Conservation (phyloP, 2,888 invertebrate genomes). For the Brachynemurus nebulosus region DNA sequence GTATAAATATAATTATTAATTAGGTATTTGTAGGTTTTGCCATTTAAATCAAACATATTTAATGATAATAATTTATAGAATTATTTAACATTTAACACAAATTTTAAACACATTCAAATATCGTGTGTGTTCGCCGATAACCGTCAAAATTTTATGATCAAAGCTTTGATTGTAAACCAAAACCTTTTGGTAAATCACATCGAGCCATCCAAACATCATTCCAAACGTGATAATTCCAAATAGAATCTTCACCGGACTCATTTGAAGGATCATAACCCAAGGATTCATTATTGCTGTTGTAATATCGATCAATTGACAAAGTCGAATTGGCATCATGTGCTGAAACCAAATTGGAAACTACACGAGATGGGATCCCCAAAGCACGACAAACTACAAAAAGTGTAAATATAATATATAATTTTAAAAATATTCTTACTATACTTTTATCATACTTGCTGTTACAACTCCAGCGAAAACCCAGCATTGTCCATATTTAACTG, state of each 20-base stretch:
- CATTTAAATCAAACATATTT: too few species aligned
- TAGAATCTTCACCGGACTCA: slow-evolving; percentile 53
- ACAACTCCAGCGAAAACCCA: slow-evolving; percentile 79
- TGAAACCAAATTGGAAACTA: slow-evolving; percentile 70
- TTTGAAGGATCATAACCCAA: slow-evolving; percentile 53
- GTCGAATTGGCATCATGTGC: slow-evolving; percentile 74
- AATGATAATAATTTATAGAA: too few species aligned
- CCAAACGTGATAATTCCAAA: slow-evolving; percentile 87
- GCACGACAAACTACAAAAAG: slow-evolving; percentile 55
- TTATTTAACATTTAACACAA: too few species aligned
- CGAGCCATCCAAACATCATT: slow-evolving; percentile 78
- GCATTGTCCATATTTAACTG: slow-evolving; percentile 73
- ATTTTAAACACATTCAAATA: too few species aligned
- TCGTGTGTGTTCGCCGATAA: too few species aligned
- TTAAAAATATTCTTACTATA: slow-evolving; percentile 1
- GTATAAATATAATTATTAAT: too few species aligned
- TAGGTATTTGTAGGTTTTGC: too few species aligned
- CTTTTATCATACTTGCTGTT: slow-evolving; percentile 47
- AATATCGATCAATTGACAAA: slow-evolving; percentile 67
- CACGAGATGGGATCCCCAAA: slow-evolving; percentile 65
- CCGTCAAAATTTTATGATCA: too few species aligned
- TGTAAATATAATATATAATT: too few species aligned
- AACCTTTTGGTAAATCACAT: slow-evolving; percentile 55
- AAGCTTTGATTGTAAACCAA: too few species aligned
- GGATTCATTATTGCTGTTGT: slow-evolving; percentile 48